Base-by-base conservation (phyloP, 2,888 invertebrate genomes). In the Leptinotarsa juncta region DNA sequence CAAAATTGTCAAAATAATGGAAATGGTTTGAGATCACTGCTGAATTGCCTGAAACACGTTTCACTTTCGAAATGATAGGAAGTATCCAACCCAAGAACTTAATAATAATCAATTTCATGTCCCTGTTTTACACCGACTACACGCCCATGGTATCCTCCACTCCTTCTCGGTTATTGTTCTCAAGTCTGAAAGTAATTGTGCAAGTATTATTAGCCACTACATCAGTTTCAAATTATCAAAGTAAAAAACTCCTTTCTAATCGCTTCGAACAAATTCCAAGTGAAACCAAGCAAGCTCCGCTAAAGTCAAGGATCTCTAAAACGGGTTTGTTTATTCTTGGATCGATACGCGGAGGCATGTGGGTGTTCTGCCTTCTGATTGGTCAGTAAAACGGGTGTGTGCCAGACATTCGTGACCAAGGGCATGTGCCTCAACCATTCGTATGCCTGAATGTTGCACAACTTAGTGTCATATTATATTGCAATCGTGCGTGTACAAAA, bases 371-470 rank as follows among this genome's bases (percentile, higher is more conserved):
- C 67, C 18, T 62, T 78, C 67, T 70, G 73, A 85, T 85, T 85
- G 85, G 85, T 78, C 65, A 76, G 70, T 71, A 78, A 32, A 65
- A 81, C 82, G 84, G 85, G 85, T 83, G 85, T 85, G 84, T 81
- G 80, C 73, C 75, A 72, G 75, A 67, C 66, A 69, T 68, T 71
- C 67, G 66, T 71, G 68, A 66, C 72, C 48, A 26, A 32, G 32
- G 51, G 49, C 67, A 65, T 26, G 69, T 73, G 60, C 60, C 16
- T 42, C 42, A 42, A 42, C 3, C 42, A 18, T 53, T 18, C 18
- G 57, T 57, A 23, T 23, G 57, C 57, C 20, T 23, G 57, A 57
- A 23, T 26, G 62, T 62, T 62, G 62, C 62, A 42, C 62, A 62
- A 62, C 42, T n/a, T 3, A 10, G 62, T 12, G 32, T 32, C 42